These are phyloP conservation scores for Formica aserva DNA, from an alignment of 2,888 invertebrate genomes.

Conservation along the genomic window DNA sequence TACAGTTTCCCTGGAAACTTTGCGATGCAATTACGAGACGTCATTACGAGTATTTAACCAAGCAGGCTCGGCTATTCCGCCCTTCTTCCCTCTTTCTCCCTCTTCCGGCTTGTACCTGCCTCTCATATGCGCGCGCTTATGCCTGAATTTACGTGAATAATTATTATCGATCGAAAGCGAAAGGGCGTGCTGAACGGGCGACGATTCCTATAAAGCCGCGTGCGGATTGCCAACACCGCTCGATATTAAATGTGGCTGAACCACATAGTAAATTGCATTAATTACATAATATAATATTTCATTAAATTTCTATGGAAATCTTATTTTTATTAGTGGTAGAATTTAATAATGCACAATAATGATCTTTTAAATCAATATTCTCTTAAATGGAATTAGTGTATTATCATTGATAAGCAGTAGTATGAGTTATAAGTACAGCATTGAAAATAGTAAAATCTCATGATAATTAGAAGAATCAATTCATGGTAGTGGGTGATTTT, in stretches of 20 bases:
- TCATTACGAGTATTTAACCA: slow-evolving; percentile 81
- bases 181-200: slow-evolving; percentile 36
- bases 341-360: background rate
- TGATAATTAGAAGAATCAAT: background rate
- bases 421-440: background rate
- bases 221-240: slow-evolving; percentile 38
- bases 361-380: background rate
- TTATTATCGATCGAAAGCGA: slow-evolving; percentile 75
- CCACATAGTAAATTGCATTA: slow-evolving; percentile 19
- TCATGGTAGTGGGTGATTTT: background rate
- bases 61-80: slow-evolving; percentile 58
- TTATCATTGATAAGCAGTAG: background rate
- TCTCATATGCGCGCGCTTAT: slow-evolving; percentile 66
- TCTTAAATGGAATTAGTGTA: background rate
- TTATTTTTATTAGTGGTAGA: background rate
- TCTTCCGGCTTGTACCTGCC: slow-evolving; percentile 15
- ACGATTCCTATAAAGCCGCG: slow-evolving; percentile 52
- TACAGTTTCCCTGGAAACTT: slow-evolving; percentile 80
- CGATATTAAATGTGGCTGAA: slow-evolving; percentile 42
- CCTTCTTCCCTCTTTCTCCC: slow-evolving; percentile 28
- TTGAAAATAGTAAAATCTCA: background rate
- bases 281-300: slow-evolving; percentile 34
- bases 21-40: slow-evolving; percentile 81
- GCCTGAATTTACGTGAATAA: slow-evolving; percentile 76
- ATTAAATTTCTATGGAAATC: slow-evolving; percentile 1